Evolutionary conservation across 2,113 vertebrate genomes (phyloP).

Genomic region (Ginglymostoma cirratum): DNA sequence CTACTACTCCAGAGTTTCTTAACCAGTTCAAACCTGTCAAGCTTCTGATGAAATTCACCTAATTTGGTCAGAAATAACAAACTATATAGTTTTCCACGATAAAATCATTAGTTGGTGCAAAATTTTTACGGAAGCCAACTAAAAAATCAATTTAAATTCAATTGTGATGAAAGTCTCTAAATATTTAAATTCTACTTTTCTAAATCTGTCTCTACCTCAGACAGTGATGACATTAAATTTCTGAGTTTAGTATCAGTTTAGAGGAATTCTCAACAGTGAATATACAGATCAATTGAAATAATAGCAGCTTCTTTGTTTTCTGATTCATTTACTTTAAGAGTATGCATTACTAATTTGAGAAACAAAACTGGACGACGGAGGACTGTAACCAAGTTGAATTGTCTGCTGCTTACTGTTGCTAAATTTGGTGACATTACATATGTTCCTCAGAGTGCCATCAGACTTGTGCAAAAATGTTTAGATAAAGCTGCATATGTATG

Average conservation of each 20-base stretch:
- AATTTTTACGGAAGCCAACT: background rate
- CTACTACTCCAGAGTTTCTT: background rate
- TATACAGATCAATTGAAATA: background rate
- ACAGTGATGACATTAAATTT: background rate
- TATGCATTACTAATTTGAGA: background rate
- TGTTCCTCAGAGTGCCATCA: background rate
- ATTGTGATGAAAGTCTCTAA: background rate
- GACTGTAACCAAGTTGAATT: background rate
- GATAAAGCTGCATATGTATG: background rate
- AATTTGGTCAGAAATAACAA: background rate
- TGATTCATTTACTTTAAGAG: background rate
- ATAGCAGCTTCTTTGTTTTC: background rate
- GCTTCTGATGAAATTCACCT: background rate
- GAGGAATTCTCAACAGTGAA: background rate
- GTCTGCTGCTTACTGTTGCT: background rate
- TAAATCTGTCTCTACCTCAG: background rate
- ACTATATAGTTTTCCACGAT: background rate
- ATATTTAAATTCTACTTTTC: background rate
- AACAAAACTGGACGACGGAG: background rate
- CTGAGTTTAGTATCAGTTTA: background rate
- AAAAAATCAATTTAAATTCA: background rate
- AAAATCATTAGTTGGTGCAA: background rate
- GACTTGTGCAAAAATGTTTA: background rate
- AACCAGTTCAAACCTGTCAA: slow-evolving; percentile 8
- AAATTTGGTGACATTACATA: background rate